phyloP scores from a whole-genome alignment of 2,113 vertebrate species.

The Edolisoma coerulescens region DNA sequence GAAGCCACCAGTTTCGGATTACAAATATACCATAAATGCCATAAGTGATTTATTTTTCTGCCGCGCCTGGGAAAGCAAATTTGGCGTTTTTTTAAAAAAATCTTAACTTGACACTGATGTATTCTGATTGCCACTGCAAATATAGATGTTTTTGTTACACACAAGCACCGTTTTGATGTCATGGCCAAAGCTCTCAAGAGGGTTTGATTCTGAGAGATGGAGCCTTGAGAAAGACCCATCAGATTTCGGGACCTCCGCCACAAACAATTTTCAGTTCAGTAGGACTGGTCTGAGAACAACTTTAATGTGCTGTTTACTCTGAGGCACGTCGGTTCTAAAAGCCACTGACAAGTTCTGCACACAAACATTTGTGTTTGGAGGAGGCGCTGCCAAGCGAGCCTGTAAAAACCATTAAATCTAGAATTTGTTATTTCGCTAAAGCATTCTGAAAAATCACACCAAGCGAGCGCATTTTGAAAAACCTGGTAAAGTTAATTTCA shows the following conservation, averaged over 20 bases:
- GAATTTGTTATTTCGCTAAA: not conserved
- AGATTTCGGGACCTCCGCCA: not conserved
- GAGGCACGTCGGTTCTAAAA: not conserved
- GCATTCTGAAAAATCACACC: not conserved
- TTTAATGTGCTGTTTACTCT: not conserved
- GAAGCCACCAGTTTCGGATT: conserved; percentile 31
- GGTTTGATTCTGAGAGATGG: not conserved
- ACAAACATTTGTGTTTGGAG: not conserved
- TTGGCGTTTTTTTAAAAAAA: not conserved
- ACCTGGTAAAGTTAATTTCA: conserved; percentile 40
- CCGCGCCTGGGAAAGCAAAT: not conserved
- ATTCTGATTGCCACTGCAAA: not conserved
- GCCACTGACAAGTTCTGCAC: not conserved
- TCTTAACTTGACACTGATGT: conserved; percentile 7
- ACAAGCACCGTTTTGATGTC: not conserved
- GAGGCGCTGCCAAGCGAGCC: not conserved
- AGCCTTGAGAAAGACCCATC: not conserved
- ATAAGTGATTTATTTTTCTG: conserved; percentile 25
- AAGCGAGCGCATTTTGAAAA: not conserved
- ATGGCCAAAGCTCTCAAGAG: not conserved
- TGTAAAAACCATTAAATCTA: not conserved
- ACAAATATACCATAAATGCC: conserved; percentile 46
- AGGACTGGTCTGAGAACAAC: not conserved
- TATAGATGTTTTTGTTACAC: not conserved
- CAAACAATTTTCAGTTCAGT: not conserved